A percentile compares a stretch with the other conserved stretches of the same genome.
Evolutionary conservation across 2,797 vertebrate genomes (phyloP).

Genomic region (Pseudocheirus occidentalis): DNA sequence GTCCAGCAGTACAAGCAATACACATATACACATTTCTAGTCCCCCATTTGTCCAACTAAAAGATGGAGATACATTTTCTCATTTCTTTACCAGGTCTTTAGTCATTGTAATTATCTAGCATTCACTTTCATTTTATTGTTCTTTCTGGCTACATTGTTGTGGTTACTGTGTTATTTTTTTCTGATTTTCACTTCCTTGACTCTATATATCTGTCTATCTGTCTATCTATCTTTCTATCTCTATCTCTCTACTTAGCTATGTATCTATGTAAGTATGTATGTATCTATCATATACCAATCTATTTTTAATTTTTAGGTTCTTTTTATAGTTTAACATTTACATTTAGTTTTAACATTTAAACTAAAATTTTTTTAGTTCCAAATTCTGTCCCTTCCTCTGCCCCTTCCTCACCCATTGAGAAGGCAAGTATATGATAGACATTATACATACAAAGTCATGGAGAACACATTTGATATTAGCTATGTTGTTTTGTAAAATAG

Average conservation of each 20-base stretch:
- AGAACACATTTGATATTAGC: not conserved
- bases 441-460: not conserved
- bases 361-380: not conserved
- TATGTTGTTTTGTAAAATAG: not conserved
- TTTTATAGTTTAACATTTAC: not conserved
- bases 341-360: too few relatives aligned
- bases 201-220: not conserved
- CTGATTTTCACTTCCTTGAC: not conserved
- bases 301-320: not conserved
- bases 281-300: not conserved
- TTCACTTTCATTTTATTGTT: not conserved
- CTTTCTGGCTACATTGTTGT: not conserved
- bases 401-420: not conserved
- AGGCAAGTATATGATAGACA: not conserved
- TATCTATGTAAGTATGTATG: too few relatives aligned
- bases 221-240: too few relatives aligned
- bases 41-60: not conserved
- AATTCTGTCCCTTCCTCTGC: not conserved
- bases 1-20: not conserved
- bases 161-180: not conserved
- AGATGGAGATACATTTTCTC: not conserved
- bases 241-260: too few relatives aligned
- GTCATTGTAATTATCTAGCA: not conserved
- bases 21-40: not conserved
- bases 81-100: not conserved